Evolutionary conservation across 2,888 invertebrate species (phyloP).

Genomic region (Miltochrista miniata): DNA sequence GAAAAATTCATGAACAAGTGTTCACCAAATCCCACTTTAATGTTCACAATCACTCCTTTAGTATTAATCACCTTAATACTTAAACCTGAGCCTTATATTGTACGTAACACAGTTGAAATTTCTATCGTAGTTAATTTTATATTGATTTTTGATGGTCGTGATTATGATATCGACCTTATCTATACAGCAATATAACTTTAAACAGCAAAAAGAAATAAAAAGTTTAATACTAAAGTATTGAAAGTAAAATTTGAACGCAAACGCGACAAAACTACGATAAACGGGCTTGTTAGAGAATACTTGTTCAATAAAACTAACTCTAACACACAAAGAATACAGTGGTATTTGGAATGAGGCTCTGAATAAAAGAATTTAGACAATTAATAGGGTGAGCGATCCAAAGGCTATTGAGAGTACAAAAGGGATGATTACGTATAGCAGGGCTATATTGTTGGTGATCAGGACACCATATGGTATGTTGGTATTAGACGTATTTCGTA

Average conservation of each 20-base stretch:
- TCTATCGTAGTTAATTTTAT: constrained; percentile 14
- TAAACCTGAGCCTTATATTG: constrained; percentile 37
- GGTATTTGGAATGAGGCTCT: constrained; percentile 19
- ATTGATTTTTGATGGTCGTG: constrained; percentile 7
- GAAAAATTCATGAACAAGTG: constrained; percentile 81
- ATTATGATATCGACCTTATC: constrained; percentile 35
- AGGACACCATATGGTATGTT: constrained; percentile 71
- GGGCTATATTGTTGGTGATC: constrained; percentile 63
- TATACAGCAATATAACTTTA: constrained; percentile 21
- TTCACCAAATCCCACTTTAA: constrained; percentile 69
- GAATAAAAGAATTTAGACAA: constrained; percentile 59
- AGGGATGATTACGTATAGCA: constrained; percentile 70
- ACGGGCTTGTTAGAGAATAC: constrained; percentile 55
- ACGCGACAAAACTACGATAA: constrained; percentile 60
- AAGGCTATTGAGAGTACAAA: constrained; percentile 67
- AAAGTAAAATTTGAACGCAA: constrained; percentile 60
- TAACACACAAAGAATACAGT: constrained; percentile 29
- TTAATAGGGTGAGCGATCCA: constrained; percentile 79
- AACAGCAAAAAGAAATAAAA: constrained; percentile 22
- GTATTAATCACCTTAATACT: constrained; percentile 12
- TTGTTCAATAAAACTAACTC: constrained; percentile 25
- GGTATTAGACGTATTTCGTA: constrained; percentile 62
- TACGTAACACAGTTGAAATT: constrained; percentile 32
- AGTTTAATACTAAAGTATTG: constrained; percentile 47
- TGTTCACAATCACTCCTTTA: constrained; percentile 59